phyloP scores from a whole-genome alignment of 1,140 invertebrate species.

The Chironomus tepperi region DNA sequence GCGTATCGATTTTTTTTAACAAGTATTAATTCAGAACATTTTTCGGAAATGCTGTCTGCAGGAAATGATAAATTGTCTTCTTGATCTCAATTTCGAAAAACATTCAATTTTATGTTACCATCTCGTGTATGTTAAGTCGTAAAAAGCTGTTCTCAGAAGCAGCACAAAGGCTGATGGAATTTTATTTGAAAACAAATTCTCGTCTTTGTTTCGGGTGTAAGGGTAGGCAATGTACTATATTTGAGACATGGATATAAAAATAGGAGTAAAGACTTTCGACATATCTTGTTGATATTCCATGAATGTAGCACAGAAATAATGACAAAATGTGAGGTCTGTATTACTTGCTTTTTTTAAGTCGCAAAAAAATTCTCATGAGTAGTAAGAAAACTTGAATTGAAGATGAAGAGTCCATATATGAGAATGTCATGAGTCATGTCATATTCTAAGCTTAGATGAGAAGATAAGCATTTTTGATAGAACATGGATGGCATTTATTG shows the following conservation, averaged over 20 bases:
- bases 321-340: background rate
- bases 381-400: background rate
- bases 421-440: background rate
- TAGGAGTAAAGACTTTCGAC: background rate
- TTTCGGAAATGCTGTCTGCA: background rate
- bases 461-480: background rate
- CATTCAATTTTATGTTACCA: background rate
- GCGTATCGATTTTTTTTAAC: background rate
- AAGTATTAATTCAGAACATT: background rate
- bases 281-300: background rate
- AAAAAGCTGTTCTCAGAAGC: background rate
- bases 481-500: background rate
- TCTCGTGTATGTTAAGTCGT: background rate
- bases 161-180: no score
- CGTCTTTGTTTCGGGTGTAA: background rate
- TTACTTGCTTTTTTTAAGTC: background rate
- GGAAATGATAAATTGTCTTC: background rate
- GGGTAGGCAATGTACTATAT: no score
- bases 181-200: no score
- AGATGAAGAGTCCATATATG: background rate
- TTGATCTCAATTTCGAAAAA: background rate
- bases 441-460: background rate
- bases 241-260: background rate
- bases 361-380: no score
- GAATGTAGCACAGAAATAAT: background rate